Evolutionary conservation across 2,797 vertebrate species (phyloP).

Genomic region (Apodemus agrarius): DNA sequence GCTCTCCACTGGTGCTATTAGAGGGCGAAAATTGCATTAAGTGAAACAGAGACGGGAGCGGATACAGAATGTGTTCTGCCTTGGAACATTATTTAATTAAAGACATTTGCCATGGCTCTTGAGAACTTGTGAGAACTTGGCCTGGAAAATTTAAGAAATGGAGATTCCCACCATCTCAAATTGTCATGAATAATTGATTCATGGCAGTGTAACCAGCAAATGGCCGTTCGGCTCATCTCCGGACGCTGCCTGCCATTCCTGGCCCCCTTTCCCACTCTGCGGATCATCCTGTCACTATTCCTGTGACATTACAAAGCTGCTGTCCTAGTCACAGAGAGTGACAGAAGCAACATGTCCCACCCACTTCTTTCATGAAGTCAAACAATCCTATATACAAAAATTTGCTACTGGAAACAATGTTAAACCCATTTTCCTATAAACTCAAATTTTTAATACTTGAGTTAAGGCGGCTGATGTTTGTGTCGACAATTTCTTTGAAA

Average conservation of each 20-base stretch:
- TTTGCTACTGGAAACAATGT: neutral
- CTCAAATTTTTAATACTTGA: constrained; percentile 38
- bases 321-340: neutral
- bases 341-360: neutral
- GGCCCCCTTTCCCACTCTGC: constrained; percentile 64
- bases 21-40: constrained; percentile 72
- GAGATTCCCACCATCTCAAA: constrained; percentile 85
- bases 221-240: constrained; percentile 83
- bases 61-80: constrained; percentile 82
- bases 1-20: constrained; percentile 65
- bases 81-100: constrained; percentile 85
- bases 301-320: neutral
- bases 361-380: neutral
- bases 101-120: constrained; percentile 81
- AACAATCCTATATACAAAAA: neutral
- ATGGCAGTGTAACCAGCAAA: constrained; percentile 83
- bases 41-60: constrained; percentile 66
- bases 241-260: constrained; percentile 82
- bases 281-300: neutral
- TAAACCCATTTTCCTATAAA: neutral
- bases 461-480: neutral
- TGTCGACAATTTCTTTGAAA: neutral
- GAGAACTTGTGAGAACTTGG: constrained; percentile 85
- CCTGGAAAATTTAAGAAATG: constrained; percentile 85
- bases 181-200: constrained; percentile 89